A percentile compares a stretch with the other conserved stretches of the same genome.
Conservation (phyloP, 2,888 invertebrate genomes). For the Chaitophorus viminalis region DNA sequence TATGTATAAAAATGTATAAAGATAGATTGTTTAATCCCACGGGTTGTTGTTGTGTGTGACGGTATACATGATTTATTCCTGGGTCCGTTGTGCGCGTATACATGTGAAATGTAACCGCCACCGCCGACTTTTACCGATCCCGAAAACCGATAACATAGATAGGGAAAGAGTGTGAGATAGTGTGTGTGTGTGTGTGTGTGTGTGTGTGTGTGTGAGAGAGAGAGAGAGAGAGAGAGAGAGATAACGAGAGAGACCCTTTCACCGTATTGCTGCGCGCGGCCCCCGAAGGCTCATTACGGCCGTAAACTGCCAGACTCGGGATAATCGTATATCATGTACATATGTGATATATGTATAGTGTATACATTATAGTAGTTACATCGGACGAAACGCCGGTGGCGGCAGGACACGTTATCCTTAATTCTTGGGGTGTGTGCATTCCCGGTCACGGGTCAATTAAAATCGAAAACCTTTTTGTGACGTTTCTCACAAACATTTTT, state of each 20-base stretch:
- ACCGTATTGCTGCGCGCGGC: not conserved
- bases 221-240: not conserved
- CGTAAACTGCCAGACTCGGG: constrained; percentile 28
- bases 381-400: not conserved
- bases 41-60: constrained; percentile 13
- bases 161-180: no score
- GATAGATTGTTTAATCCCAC: constrained; percentile 10
- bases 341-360: not conserved
- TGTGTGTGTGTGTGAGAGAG: not conserved
- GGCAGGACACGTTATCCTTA: not conserved
- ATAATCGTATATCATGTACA: constrained; percentile 10
- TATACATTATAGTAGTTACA: not conserved
- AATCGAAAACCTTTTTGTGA: constrained; percentile 39
- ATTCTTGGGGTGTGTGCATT: constrained; percentile 14
- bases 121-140: constrained; percentile 45
- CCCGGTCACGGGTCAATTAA: constrained; percentile 29
- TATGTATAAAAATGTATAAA: not conserved
- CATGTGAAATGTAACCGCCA: constrained; percentile 3
- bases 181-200: no score
- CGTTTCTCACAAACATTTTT: constrained; percentile 5
- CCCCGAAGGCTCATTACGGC: constrained; percentile 44
- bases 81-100: not conserved
- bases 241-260: not conserved
- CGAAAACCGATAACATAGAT: constrained; percentile 46
- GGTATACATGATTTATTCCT: constrained; percentile 36